Base-by-base conservation (phyloP, 2,797 vertebrate species). In the Pseudotriccus pelzelni region DNA sequence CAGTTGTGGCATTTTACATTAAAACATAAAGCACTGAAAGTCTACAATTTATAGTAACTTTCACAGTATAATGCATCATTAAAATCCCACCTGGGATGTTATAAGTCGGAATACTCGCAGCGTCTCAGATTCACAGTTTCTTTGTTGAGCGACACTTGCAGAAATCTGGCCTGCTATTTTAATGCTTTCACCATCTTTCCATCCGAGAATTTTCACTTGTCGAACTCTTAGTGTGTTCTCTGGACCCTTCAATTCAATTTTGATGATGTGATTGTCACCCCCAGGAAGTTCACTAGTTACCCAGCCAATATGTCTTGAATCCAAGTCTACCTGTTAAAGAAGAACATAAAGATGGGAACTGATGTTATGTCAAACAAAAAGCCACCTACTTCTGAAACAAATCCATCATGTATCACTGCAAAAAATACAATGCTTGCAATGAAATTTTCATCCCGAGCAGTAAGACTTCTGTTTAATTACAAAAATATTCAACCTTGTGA, bases 271-370 rank as follows among this genome's bases (percentile, higher is more conserved):
- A 96, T 99, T 99, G 97, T 99, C 99, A 47, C 99, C 99, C 20
- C 99, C 99, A 43, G 99, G 99, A 91, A 99, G 98, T 94, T 99
- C 99, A 95, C 99, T 99, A 52, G 99, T 99, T 91, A 99, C 98
- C 99, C 99, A 99, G 96, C 99, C 99, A 97, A 99, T 99, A 96
- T 99, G 99, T 66, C 99, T 99, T 2, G 99, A 99, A 98, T 99
- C 99, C 41, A 99, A 98, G 96, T 99, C 99, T 90, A 99, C 98
- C 99, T 99, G 78, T 92, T 91, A 53, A 69, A 93, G 44, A 43
- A 78, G 52, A 97, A 98, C 82, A 95, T 14, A 73, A 92, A 94
- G 77, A 63, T 66, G 52, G 56, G 60, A 94, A 93, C 58, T 79
- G 47, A 72, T 44, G 76, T 60, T 55, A 41, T 15, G 68, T 59